These are phyloP conservation scores for Oryzias javanicus DNA, from an alignment of 2,113 vertebrate genomes.

Conservation along the genomic window DNA sequence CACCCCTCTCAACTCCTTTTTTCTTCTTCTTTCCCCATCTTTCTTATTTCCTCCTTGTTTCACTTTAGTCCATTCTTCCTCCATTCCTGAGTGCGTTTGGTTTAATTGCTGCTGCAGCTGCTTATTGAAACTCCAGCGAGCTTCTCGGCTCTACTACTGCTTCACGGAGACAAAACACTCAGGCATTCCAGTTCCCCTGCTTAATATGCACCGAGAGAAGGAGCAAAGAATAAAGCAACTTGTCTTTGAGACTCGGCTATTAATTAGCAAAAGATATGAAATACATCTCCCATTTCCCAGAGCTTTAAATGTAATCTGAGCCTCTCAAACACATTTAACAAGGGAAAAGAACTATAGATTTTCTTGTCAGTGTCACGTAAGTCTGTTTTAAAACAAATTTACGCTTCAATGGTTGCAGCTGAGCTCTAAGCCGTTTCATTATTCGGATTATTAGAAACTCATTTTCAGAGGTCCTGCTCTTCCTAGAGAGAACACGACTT, in stretches of 20 bases:
- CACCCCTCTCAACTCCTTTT: slow-evolving; percentile 4
- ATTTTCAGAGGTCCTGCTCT: too few relatives aligned
- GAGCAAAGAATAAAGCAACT: slow-evolving; percentile 7
- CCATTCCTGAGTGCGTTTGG: slow-evolving; percentile 44
- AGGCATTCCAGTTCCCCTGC: slow-evolving; percentile 18
- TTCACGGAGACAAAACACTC: slow-evolving; percentile 14
- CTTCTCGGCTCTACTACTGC: slow-evolving; percentile 31
- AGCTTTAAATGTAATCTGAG: neutral
- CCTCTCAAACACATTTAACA: neutral
- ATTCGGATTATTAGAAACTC: too few relatives aligned
- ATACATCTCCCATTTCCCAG: neutral
- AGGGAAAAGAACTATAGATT: neutral
- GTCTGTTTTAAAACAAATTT: neutral
- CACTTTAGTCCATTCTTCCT: slow-evolving; percentile 12
- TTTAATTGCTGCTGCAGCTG: slow-evolving; percentile 37
- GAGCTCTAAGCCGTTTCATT: neutral
- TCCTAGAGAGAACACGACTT: too few relatives aligned
- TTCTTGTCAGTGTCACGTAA: neutral
- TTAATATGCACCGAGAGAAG: slow-evolving; percentile 25
- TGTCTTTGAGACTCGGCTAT: slow-evolving; percentile 4
- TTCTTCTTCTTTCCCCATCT: neutral
- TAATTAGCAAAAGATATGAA: slow-evolving; percentile 11
- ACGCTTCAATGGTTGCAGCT: neutral
- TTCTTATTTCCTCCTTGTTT: slow-evolving; percentile 12
- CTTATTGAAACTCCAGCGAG: slow-evolving; percentile 45